Evolutionary conservation across 1,140 invertebrate species (phyloP).

Genomic region (Monochamus saltuarius): DNA sequence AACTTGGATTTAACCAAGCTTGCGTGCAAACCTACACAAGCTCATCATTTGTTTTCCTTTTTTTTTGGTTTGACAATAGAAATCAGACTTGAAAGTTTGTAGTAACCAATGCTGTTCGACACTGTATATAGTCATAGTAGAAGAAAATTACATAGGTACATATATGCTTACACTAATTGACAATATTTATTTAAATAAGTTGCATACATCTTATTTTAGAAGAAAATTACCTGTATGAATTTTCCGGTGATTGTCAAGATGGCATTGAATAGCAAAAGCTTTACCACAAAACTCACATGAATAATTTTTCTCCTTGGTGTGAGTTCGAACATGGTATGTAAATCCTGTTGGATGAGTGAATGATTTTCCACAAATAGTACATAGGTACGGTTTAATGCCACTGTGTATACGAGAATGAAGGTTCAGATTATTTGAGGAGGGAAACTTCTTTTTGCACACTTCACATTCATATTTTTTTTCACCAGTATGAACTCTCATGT

Average conservation of each 20-base stretch:
- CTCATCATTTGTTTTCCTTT: no score
- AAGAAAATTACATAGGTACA: no score
- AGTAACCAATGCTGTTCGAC: no score
- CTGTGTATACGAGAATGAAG: conserved; percentile 35
- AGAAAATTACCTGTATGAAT: conserved; percentile 59
- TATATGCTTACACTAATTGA: no score
- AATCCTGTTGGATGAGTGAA: conserved; percentile 40
- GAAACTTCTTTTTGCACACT: conserved; percentile 62
- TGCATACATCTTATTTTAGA: no score
- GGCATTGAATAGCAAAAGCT: conserved; percentile 39
- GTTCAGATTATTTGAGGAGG: conserved; percentile 40
- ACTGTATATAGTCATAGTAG: no score
- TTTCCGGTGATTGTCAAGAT: conserved; percentile 54
- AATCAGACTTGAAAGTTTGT: no score
- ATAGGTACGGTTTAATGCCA: conserved; percentile 39
- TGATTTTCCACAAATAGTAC: conserved; percentile 43
- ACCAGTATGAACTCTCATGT: conserved; percentile 49
- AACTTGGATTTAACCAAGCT: no score
- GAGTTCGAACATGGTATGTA: conserved; percentile 44
- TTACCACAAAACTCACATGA: conserved; percentile 41
- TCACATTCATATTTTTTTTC: conserved; percentile 62
- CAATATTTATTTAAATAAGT: no score
- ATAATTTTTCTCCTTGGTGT: conserved; percentile 44
- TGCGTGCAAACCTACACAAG: no score
- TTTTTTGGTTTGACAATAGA: no score